These are phyloP conservation scores for Carlito syrichta DNA, from an alignment of 2,113 vertebrate species.

Conservation along the genomic window DNA sequence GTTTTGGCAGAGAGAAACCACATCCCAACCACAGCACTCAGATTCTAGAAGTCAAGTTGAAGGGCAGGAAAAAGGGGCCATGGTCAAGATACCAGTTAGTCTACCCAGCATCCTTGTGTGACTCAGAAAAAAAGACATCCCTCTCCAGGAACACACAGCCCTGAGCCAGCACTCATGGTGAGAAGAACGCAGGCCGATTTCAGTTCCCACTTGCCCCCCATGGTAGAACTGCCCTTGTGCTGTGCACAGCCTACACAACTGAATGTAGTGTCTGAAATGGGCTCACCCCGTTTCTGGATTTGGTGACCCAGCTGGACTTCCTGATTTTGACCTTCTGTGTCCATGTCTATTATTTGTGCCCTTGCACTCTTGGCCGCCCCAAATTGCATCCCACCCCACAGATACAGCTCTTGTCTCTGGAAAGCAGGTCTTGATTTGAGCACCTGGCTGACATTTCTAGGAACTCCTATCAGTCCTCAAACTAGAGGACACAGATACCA, in stretches of 20 bases:
- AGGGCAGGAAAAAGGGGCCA: neutral
- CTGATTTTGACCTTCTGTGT: neutral
- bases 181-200: neutral
- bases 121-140: neutral
- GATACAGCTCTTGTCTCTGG: neutral
- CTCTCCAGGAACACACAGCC: neutral
- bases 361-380: neutral
- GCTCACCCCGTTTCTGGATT: neutral
- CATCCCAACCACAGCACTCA: neutral
- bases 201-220: neutral
- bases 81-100: neutral
- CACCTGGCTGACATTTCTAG: neutral
- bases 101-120: neutral
- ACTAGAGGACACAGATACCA: neutral
- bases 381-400: neutral
- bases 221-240: neutral
- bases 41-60: neutral
- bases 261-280: rapidly evolving
- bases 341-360: neutral
- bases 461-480: neutral
- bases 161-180: neutral
- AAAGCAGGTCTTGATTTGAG: neutral
- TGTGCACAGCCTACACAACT: neutral
- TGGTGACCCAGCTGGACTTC: neutral
- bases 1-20: neutral